Base-by-base conservation (phyloP, 2,797 vertebrate genomes). In the Anniella stebbinsi region DNA sequence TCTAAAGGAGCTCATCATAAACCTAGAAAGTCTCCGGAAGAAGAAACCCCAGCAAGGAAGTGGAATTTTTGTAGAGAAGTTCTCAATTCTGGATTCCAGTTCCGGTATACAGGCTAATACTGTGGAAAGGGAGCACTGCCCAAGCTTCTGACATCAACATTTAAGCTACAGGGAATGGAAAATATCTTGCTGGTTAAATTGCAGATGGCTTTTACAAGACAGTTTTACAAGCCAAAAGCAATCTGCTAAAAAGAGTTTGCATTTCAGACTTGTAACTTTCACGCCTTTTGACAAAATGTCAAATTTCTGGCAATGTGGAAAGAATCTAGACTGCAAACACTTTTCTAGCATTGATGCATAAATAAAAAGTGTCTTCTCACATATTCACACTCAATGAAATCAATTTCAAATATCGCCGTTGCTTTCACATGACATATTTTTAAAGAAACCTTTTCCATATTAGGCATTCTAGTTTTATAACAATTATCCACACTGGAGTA, bases 241-340 rank as follows among this genome's bases (percentile, higher is more conserved):
- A 90, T 84, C 83, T 87, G 78, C 86, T 87, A 87, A 90, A 90
- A 87, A 90, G 87, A 25, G 80, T 83, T 83, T 77, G 89, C 77
- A n/a, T 82, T 83, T 77, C 86, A 87, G 70, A 41, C 70, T 66
- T 87, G 69, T 67, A 90, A 82, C 57, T 83, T 90, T 87, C 89
- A 77, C 28, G 30, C 80, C 45, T 87, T 84, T 77, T 57, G 48
- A 87, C 4, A 69, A 87, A 87, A 90, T 87, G 85, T 87, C 89
- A 87, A 87, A 70, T 87, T 69, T 63, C 80, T 87, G 60, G 89
- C 80, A 69, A 66, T 36, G 80, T 83, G 60, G 63, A 69, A 83
- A 87, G 77, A 90, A 80, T 90, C 84, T 70, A 41, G 38, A n/a
- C 36, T 45, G 75, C 76, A 86, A 86, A 80, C 66, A 66, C 23